A percentile compares a stretch with the other conserved stretches of the same genome.
Conservation (phyloP, 2,113 vertebrate species). For the Odobenus rosmarus region DNA sequence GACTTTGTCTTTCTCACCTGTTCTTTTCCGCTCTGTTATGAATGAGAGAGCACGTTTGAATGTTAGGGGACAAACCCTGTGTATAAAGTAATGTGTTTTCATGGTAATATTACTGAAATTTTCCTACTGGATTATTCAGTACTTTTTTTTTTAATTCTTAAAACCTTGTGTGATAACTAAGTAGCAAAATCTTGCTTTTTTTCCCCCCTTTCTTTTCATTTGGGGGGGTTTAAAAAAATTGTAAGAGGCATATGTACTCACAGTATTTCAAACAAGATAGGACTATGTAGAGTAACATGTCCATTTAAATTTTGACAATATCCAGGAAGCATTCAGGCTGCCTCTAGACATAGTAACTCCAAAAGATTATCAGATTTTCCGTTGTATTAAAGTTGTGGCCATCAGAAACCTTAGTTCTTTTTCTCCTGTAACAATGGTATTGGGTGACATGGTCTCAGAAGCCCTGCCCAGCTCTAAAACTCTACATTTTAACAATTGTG, state of each 20-base stretch:
- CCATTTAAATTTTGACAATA: conserved; percentile 21
- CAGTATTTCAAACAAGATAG: neutral
- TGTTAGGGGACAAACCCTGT: neutral
- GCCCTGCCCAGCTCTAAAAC: neutral
- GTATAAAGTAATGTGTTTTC: neutral
- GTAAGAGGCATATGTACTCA: neutral
- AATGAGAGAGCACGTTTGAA: neutral
- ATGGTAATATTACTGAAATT: neutral
- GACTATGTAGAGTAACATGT: neutral
- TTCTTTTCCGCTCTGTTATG: neutral
- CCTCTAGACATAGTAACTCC: neutral
- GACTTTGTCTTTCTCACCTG: neutral
- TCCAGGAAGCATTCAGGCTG: neutral
- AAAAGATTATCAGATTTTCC: neutral
- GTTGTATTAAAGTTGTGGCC: neutral
- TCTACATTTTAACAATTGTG: neutral
- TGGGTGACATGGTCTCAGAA: neutral
- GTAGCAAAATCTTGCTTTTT: neutral
- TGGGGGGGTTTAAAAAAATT: neutral
- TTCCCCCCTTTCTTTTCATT: neutral
- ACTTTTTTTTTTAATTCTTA: neutral
- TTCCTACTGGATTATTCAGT: neutral
- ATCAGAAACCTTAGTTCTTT: conserved; percentile 16
- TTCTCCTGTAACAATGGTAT: neutral
- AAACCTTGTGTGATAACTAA: conserved; percentile 16